phyloP scores from a whole-genome alignment of 2,888 invertebrate species.

The Phania funesta region DNA sequence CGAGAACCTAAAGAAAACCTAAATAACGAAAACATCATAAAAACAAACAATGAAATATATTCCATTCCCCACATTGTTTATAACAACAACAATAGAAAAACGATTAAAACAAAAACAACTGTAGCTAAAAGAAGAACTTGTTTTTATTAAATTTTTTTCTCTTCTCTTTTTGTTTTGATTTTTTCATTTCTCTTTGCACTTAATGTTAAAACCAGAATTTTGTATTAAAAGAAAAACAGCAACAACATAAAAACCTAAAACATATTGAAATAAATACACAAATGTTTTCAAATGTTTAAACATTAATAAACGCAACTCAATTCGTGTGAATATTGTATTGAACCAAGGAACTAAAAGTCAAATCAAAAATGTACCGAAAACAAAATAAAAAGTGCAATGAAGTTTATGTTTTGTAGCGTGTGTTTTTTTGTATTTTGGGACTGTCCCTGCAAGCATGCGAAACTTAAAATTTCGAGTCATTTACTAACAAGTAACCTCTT shows the following conservation, averaged over 20 bases:
- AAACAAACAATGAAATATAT: conserved; percentile 13
- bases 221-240: background rate
- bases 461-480: no score
- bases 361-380: conserved; percentile 48
- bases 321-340: conserved; percentile 39
- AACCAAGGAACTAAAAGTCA: conserved; percentile 42
- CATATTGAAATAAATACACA: conserved; percentile 30
- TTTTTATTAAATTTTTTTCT: background rate
- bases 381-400: background rate
- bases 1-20: background rate
- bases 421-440: background rate
- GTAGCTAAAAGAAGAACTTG: conserved; percentile 34
- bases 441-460: no score
- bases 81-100: background rate
- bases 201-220: conserved; percentile 43
- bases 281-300: conserved; percentile 54
- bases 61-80: background rate
- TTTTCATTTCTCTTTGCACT: conserved; percentile 27
- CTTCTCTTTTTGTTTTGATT: conserved; percentile 3
- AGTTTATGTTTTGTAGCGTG: background rate
- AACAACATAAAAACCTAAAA: conserved; percentile 1
- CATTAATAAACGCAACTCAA: conserved; percentile 51
- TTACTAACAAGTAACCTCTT: no score
- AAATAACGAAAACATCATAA: conserved; percentile 30
- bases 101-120: conserved; percentile 49